These are phyloP conservation scores for Nephila pilipes DNA, from an alignment of 1,140 invertebrate species.

Conservation along the genomic window DNA sequence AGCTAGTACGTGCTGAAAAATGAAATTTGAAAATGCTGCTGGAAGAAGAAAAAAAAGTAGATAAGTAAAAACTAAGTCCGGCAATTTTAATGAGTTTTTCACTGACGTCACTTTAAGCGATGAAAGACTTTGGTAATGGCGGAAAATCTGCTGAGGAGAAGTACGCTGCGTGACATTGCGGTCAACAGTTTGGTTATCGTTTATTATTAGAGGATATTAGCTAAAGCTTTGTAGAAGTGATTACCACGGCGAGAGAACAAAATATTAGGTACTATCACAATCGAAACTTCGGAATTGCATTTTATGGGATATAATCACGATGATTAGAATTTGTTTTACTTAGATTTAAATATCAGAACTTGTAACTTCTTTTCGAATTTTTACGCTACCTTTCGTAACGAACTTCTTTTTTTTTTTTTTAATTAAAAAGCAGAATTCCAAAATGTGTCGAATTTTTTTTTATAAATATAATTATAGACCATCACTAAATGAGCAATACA, in stretches of 20 bases:
- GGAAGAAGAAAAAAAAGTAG: not conserved
- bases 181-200: conserved; percentile 27
- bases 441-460: too few relatives aligned
- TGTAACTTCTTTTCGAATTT: not conserved
- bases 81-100: conserved; percentile 60
- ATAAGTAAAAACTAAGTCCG: not conserved
- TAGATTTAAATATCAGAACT: not conserved
- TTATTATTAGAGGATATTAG: conserved; percentile 8
- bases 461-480: too few relatives aligned
- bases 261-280: not conserved
- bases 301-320: conserved; percentile 5
- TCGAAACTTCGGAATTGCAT: not conserved
- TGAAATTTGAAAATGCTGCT: conserved; percentile 29
- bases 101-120: conserved; percentile 19
- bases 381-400: too few relatives aligned
- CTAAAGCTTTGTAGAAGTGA: conserved; percentile 8
- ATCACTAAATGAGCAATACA: too few relatives aligned
- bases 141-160: conserved; percentile 1
- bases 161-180: not conserved
- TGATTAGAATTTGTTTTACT: not conserved
- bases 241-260: not conserved
- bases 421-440: too few relatives aligned
- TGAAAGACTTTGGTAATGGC: not conserved
- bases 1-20: conserved; percentile 37
- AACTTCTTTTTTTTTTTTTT: too few relatives aligned